phyloP scores from a whole-genome alignment of 2,888 invertebrate species.

The Ormia ochracea region DNA sequence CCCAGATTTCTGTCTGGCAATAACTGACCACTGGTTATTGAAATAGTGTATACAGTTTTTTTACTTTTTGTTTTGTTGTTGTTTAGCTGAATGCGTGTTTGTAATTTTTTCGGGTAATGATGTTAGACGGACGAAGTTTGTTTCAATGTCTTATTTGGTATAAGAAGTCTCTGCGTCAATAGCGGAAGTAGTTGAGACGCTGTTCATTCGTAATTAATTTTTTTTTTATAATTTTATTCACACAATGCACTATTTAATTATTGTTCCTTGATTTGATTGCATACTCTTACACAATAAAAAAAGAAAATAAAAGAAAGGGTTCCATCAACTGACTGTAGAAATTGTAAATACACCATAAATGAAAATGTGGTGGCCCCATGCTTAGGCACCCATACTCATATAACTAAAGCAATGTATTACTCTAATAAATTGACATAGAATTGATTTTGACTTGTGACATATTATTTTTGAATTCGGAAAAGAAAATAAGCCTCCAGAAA shows the following conservation, averaged over 20 bases:
- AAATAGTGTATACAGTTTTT: background rate
- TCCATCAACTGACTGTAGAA: no score
- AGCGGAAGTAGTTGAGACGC: constrained; percentile 54
- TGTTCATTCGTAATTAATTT: constrained; percentile 44
- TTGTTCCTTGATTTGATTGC: constrained; percentile 27
- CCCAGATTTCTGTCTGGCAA: constrained; percentile 8
- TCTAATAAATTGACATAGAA: no score
- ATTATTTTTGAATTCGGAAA: no score
- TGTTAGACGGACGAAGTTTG: background rate
- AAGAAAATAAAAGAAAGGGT: background rate
- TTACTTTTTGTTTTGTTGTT: background rate
- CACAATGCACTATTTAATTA: constrained; percentile 11
- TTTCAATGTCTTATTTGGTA: background rate
- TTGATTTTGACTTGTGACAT: no score
- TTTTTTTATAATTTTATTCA: constrained; percentile 12
- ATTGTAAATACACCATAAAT: no score
- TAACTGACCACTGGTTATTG: constrained; percentile 38
- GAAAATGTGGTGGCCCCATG: no score
- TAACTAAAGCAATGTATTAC: no score
- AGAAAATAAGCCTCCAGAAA: no score
- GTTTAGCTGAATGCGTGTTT: background rate
- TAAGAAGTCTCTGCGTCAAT: background rate
- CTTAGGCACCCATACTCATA: no score
- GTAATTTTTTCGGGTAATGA: background rate
- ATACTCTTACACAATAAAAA: constrained; percentile 29